Evolutionary conservation across 2,113 vertebrate species (phyloP), one percentile per base, ranked within the genome.

Genomic region (Furnarius figulus): DNA sequence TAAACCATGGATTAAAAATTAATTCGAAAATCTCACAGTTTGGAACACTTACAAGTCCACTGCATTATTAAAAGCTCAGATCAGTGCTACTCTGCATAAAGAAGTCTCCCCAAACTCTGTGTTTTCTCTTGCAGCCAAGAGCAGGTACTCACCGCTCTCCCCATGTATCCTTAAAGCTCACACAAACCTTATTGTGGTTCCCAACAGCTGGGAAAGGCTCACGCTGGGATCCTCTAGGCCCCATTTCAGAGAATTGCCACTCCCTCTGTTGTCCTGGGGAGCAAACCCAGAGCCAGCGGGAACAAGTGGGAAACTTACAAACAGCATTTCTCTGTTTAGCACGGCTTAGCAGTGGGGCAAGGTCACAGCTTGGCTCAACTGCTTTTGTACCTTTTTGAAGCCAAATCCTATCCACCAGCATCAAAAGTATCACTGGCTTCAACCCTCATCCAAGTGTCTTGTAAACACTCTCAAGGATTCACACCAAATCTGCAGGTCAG

Each of bases 1-100:
- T 95, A 98, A 97, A 94, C 79, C 94, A 24, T 65, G 33, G 82
- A 97, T 98, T 98, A 97, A 98, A 98, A 97, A 97, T 97, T 97
- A 74, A 98, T 96, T 96, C 76, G 86, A 90, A 96, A 91, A 97
- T 89, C 95, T 97, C 95, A 94, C 65, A 91, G 86, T 97, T 97
- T 97, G 93, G 85, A 97, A 97, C 96, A 95, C 91, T 98, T 97
- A 97, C 96, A 98, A 91, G 94, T 92, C 77, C 95, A 84, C 73
- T 98, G 82, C 93, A 97, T 96, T 97, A 97, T 97, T 96, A 97
- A 96, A 96, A 97, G 70, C 50, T 86, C 89, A 93, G 85, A 93
- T 82, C 93, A 77, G 65, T 80, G 92, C 85, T 80, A 95, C 90
- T 97, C 92, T 94, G 17, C 75, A 84, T 71, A 91, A 87, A 72